Conservation (phyloP, 2,113 vertebrate species). For the Abramis brama region DNA sequence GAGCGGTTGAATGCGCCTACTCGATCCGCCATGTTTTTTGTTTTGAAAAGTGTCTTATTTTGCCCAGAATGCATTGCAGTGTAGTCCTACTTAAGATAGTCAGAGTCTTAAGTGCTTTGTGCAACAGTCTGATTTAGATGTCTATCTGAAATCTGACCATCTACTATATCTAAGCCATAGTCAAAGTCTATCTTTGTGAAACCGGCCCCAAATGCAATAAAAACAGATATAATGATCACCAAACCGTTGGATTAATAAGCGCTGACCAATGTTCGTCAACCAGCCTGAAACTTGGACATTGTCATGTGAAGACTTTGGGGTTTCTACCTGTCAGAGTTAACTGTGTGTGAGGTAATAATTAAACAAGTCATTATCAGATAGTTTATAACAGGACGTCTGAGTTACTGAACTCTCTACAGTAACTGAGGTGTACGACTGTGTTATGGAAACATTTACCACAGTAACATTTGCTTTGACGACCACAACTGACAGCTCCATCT, state of each 20-base stretch:
- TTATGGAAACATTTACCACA: slow-evolving; percentile 6
- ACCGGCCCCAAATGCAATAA: background rate
- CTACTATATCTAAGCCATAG: too few species aligned
- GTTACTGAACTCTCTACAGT: background rate
- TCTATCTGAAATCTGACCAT: too few species aligned
- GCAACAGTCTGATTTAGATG: too few species aligned
- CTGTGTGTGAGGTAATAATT: background rate
- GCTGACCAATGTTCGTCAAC: background rate
- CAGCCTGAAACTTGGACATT: background rate
- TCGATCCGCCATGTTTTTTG: too few species aligned
- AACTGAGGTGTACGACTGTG: background rate
- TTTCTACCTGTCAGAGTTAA: background rate
- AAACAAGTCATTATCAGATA: background rate
- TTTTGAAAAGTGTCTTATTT: too few species aligned
- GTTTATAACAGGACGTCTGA: background rate
- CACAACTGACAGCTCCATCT: slow-evolving; percentile 31
- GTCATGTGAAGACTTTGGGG: too few species aligned
- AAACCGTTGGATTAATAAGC: background rate
- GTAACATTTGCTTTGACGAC: slow-evolving; percentile 24
- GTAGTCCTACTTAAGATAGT: too few species aligned
- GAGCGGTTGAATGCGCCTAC: too few species aligned
- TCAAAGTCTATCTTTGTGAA: too few species aligned
- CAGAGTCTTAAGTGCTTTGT: too few species aligned
- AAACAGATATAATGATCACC: background rate
- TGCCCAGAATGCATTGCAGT: too few species aligned